A percentile compares a stretch with the other conserved stretches of the same genome.
Conservation (phyloP, 1,140 invertebrate genomes). For the Parasteatoda tepidariorum region DNA sequence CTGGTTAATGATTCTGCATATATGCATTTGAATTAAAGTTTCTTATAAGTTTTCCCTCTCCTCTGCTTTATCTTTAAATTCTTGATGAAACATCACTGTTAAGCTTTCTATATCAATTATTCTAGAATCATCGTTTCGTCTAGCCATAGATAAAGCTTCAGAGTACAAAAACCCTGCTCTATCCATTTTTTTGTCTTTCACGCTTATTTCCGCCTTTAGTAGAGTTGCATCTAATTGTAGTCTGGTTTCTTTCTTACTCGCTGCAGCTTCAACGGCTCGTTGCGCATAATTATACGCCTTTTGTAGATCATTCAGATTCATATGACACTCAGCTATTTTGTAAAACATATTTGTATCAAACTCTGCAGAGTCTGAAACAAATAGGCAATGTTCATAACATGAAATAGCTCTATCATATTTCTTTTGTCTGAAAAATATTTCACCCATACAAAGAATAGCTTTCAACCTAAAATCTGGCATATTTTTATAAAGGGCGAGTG, state of each 20-base stretch:
- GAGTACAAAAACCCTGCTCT: not conserved
- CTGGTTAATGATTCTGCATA: too few relatives aligned
- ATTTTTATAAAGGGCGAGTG: not conserved
- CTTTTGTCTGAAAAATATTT: not conserved
- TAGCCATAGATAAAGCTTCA: not conserved
- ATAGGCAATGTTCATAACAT: not conserved
- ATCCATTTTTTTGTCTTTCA: not conserved
- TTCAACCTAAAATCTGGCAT: not conserved
- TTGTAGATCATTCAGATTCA: not conserved
- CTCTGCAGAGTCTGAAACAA: not conserved
- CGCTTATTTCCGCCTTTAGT: not conserved
- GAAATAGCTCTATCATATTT: not conserved
- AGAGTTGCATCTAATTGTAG: not conserved
- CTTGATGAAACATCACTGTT: not conserved
- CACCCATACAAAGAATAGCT: not conserved
- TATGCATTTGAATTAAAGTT: too few relatives aligned
- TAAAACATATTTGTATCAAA: not conserved
- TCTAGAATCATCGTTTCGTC: not conserved
- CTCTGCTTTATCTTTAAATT: too few relatives aligned
- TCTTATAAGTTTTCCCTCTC: too few relatives aligned
- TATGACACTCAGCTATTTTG: not conserved
- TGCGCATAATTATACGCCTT: not conserved
- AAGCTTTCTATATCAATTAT: not conserved
- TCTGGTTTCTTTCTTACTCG: not conserved
- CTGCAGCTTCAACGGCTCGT: not conserved